Evolutionary conservation across 2,888 invertebrate genomes (phyloP).

Genomic region (Apodemia zela): DNA sequence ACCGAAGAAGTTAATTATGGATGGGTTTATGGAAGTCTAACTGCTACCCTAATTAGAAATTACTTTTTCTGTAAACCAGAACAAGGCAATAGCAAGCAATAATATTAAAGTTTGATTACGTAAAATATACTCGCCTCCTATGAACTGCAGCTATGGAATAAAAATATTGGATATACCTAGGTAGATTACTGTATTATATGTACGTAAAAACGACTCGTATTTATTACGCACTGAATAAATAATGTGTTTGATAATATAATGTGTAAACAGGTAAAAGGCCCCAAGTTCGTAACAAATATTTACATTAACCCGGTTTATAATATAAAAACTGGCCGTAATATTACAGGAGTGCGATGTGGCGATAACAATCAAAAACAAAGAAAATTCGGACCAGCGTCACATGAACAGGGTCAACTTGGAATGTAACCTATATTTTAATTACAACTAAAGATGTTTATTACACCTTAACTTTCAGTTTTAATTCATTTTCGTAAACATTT

Average conservation of each 20-base stretch:
- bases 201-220: too few species aligned
- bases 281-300: conserved; percentile 3
- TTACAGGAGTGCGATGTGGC: not conserved
- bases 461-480: not conserved
- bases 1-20: too few species aligned
- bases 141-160: too few species aligned
- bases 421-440: not conserved
- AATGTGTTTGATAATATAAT: not conserved
- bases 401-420: conserved; percentile 13
- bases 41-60: too few species aligned
- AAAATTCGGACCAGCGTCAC: not conserved
- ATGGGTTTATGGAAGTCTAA: too few species aligned
- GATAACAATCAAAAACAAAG: conserved; percentile 9
- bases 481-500: not conserved
- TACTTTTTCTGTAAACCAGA: too few species aligned
- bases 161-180: too few species aligned
- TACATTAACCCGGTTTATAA: conserved; percentile 15
- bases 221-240: too few species aligned
- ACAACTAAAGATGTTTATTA: not conserved
- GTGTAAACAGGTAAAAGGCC: not conserved
- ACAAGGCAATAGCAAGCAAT: too few species aligned
- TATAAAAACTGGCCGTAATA: conserved; percentile 1
- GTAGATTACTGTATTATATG: too few species aligned
- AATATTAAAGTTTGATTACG: too few species aligned
- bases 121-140: too few species aligned